These are phyloP conservation scores for Botia kubotai DNA, from an alignment of 2,797 vertebrate genomes.

Conservation along the genomic window DNA sequence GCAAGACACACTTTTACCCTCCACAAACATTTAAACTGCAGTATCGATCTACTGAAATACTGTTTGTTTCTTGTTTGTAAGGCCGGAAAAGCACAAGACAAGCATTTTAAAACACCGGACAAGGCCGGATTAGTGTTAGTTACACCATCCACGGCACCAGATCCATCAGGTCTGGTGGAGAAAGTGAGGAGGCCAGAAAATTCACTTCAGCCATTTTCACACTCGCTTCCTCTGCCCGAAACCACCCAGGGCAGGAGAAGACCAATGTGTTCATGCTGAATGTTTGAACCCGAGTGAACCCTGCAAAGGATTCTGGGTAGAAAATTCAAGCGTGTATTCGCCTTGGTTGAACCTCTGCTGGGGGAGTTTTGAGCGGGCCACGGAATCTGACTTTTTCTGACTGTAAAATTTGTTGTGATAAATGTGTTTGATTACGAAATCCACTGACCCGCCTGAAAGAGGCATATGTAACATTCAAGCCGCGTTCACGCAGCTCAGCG, in stretches of 20 bases:
- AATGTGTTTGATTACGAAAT: constrained; percentile 19
- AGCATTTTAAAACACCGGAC: not conserved
- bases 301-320: constrained; percentile 3
- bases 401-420: constrained; percentile 1
- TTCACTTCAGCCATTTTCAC: constrained; percentile 41
- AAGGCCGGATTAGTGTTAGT: too few species aligned
- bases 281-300: constrained; percentile 22
- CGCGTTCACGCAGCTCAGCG: not conserved
- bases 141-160: constrained; percentile 31
- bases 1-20: constrained; percentile 15
- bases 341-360: constrained; percentile 16
- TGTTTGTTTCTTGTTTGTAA: constrained; percentile 32
- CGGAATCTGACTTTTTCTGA: not conserved
- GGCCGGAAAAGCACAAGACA: not conserved
- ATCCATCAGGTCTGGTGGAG: constrained; percentile 41
- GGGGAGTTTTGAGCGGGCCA: not conserved
- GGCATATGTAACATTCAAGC: not conserved
- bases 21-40: constrained; percentile 20
- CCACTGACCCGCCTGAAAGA: not conserved
- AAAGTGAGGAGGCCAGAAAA: constrained; percentile 15
- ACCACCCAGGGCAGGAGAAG: constrained; percentile 28
- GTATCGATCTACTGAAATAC: constrained; percentile 41
- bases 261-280: constrained; percentile 21
- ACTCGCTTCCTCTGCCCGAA: constrained; percentile 29
- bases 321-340: constrained; percentile 21